These are phyloP conservation scores for Paedocypris micromegethes DNA, from an alignment of 2,797 vertebrate species.

Conservation along the genomic window DNA sequence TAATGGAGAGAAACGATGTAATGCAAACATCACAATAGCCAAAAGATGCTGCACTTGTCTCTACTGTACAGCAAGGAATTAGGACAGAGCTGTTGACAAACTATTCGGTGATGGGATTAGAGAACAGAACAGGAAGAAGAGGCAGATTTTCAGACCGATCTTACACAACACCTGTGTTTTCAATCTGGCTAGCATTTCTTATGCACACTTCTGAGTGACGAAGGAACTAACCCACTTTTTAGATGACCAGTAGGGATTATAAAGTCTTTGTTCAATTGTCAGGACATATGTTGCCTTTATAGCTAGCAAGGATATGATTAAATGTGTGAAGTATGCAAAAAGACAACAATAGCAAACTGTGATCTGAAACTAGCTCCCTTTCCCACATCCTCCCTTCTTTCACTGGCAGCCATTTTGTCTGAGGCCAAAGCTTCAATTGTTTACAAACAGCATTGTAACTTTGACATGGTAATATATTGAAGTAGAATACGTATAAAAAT, in stretches of 20 bases:
- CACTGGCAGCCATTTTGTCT: slow-evolving; percentile 51
- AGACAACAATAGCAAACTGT: background rate
- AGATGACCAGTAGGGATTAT: slow-evolving; percentile 1
- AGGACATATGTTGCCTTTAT: background rate
- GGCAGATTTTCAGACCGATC: slow-evolving; percentile 9
- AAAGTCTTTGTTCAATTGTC: slow-evolving; percentile 14
- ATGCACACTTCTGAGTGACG: background rate
- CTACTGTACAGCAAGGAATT: slow-evolving; percentile 13
- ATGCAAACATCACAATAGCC: background rate
- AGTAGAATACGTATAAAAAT: too few species aligned
- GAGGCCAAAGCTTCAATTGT: slow-evolving; percentile 58
- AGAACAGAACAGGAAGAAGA: slow-evolving; percentile 15
- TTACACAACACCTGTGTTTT: slow-evolving; percentile 21
- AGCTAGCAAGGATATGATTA: background rate
- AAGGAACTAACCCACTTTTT: slow-evolving; percentile 17
- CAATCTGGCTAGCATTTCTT: slow-evolving; percentile 6
- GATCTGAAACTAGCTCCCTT: background rate
- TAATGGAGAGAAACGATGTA: background rate
- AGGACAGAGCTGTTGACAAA: slow-evolving; percentile 8
- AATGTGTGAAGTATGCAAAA: slow-evolving; percentile 48
- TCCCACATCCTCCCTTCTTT: slow-evolving; percentile 48
- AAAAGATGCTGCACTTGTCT: background rate
- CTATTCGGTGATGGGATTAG: slow-evolving; percentile 24
- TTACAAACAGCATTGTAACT: slow-evolving; percentile 54
- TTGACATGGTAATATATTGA: too few species aligned